Evolutionary conservation across 2,888 invertebrate species (phyloP).

Genomic region (Myopa testacea): DNA sequence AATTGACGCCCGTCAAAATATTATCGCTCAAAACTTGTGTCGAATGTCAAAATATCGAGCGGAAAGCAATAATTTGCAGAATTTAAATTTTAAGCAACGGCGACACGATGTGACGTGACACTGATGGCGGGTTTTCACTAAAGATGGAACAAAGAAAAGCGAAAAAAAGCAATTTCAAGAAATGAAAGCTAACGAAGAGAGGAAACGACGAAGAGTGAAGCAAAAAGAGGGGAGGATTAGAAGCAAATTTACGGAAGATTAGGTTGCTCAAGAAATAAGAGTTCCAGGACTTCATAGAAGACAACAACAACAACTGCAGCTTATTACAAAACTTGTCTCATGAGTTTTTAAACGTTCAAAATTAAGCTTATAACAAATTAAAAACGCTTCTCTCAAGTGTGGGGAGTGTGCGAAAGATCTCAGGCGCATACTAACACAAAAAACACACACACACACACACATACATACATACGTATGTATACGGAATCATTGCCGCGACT

Average conservation of each 20-base stretch:
- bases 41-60: slow-evolving; percentile 37
- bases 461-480: background rate
- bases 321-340: slow-evolving; percentile 3
- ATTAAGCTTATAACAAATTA: slow-evolving; percentile 9
- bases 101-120: background rate
- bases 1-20: slow-evolving; percentile 28
- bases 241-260: background rate
- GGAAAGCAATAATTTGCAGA: slow-evolving; percentile 12
- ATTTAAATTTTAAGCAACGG: slow-evolving; percentile 1
- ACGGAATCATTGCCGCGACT: background rate
- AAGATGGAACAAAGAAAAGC: background rate
- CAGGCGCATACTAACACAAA: background rate
- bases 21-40: slow-evolving; percentile 18
- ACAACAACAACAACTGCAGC: background rate
- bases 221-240: background rate
- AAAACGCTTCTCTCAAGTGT: background rate
- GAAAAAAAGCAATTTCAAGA: background rate
- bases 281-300: background rate
- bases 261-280: background rate
- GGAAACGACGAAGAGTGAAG: background rate
- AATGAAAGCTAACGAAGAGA: background rate
- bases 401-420: background rate
- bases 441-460: background rate
- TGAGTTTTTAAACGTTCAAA: slow-evolving; percentile 15
- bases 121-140: background rate